These are phyloP conservation scores for Tribolium freemani DNA, from an alignment of 2,888 invertebrate genomes.

Conservation along the genomic window DNA sequence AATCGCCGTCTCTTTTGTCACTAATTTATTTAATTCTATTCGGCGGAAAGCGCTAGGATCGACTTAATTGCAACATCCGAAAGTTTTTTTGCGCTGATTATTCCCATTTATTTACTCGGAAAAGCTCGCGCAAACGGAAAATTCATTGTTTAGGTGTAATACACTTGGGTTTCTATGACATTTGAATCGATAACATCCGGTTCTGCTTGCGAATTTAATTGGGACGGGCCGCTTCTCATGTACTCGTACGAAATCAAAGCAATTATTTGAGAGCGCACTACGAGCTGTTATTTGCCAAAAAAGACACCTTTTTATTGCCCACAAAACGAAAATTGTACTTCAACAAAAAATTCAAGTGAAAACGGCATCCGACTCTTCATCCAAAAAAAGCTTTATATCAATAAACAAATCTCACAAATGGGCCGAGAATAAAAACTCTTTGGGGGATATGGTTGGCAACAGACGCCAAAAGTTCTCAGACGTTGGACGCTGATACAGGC, in stretches of 20 bases:
- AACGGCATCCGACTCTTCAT: neutral
- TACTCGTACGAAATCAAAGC: slow-evolving; percentile 29
- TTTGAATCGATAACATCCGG: slow-evolving; percentile 38
- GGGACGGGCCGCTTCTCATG: slow-evolving; percentile 15
- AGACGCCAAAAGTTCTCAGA: slow-evolving; percentile 20
- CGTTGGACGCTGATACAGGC: slow-evolving; percentile 11
- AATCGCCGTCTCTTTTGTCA: slow-evolving; percentile 49
- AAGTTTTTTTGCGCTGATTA: slow-evolving; percentile 11
- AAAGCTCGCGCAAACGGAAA: slow-evolving; percentile 9
- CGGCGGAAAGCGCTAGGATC: slow-evolving; percentile 26
- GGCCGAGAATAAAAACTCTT: slow-evolving; percentile 18
- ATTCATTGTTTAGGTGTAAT: slow-evolving; percentile 27
- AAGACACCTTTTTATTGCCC: slow-evolving; percentile 2
- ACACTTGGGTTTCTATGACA: slow-evolving; percentile 27
- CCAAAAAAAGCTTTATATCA: slow-evolving; percentile 13
- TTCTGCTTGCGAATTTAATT: slow-evolving; percentile 28
- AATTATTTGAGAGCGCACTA: slow-evolving; percentile 15
- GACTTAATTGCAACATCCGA: slow-evolving; percentile 33
- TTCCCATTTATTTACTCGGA: slow-evolving; percentile 19
- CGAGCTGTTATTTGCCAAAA: slow-evolving; percentile 1
- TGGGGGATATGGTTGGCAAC: slow-evolving; percentile 1
- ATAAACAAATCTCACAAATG: slow-evolving; percentile 23
- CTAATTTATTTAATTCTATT: slow-evolving; percentile 45
- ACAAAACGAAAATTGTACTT: slow-evolving; percentile 3
- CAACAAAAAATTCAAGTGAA: slow-evolving; percentile 8